phyloP scores from a whole-genome alignment of 1,140 invertebrate genomes.

The Conus betulinus region DNA sequence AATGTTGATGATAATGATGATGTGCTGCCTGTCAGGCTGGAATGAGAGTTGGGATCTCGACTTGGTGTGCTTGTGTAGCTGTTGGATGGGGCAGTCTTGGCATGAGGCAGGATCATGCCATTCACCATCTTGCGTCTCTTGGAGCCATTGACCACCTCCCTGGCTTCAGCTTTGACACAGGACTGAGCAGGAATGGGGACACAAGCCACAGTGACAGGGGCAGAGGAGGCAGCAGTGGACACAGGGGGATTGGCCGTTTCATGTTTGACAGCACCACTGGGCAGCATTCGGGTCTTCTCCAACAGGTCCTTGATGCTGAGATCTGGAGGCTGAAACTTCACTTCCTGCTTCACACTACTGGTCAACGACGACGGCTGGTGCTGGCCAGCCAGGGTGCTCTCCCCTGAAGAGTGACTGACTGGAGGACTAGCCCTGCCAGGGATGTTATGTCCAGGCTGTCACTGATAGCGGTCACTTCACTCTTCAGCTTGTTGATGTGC shows the following conservation, averaged over 20 bases:
- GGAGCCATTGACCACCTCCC: conserved; percentile 14
- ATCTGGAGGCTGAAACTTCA: conserved; percentile 37
- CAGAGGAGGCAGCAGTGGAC: not conserved
- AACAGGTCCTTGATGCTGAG: conserved; percentile 44
- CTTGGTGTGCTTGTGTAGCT: too few relatives aligned
- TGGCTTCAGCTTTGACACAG: conserved; percentile 10
- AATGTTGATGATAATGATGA: not conserved
- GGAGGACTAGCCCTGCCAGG: not conserved
- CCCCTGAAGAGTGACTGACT: not conserved
- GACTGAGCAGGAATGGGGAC: not conserved
- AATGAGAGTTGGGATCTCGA: not conserved
- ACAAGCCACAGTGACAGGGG: not conserved
- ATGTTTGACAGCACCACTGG: conserved; percentile 25
- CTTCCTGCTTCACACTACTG: conserved; percentile 11
- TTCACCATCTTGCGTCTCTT: conserved; percentile 10
- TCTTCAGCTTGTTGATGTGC: conserved; percentile 41
- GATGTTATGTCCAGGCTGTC: not conserved
- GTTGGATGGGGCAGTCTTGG: not conserved
- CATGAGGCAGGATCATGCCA: not conserved
- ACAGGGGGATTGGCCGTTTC: not conserved
- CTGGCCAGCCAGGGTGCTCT: not conserved
- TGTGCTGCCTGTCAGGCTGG: not conserved
- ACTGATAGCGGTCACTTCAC: conserved; percentile 39
- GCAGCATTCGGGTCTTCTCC: conserved; percentile 32
- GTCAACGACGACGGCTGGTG: not conserved